A percentile compares a stretch with the other conserved stretches of the same genome.
Evolutionary conservation across 2,888 invertebrate species (phyloP).

Genomic region (Lasioglossum morio): DNA sequence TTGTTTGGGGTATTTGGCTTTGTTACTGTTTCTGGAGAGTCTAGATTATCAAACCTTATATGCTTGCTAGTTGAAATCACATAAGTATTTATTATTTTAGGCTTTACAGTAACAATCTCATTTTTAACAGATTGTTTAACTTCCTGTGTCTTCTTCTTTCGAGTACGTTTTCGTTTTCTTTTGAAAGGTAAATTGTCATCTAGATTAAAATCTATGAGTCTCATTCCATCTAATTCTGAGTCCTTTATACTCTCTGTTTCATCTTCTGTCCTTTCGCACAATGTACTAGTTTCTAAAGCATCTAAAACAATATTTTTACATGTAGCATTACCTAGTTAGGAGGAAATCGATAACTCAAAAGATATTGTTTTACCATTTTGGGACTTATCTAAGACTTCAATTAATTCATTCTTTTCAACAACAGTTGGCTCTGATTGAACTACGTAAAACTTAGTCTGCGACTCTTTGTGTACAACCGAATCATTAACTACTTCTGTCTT

Average conservation of each 20-base stretch:
- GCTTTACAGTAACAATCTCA: constrained; percentile 65
- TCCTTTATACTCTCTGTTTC: constrained; percentile 42
- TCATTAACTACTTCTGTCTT: background rate
- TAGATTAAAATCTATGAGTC: constrained; percentile 47
- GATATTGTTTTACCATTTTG: background rate
- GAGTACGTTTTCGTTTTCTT: constrained; percentile 70
- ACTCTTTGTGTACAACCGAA: constrained; percentile 16
- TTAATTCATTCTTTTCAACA: background rate
- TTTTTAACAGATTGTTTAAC: background rate
- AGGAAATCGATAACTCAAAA: background rate
- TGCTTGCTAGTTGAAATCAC: constrained; percentile 74
- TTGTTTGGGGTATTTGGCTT: constrained; percentile 14
- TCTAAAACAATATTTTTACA: constrained; percentile 3
- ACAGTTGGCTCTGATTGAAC: background rate
- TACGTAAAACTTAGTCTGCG: background rate
- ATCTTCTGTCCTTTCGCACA: constrained; percentile 62
- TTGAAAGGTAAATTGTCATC: constrained; percentile 51
- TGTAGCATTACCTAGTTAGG: background rate
- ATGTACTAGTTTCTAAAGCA: constrained; percentile 32
- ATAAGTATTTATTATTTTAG: constrained; percentile 71
- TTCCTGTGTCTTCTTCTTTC: constrained; percentile 42
- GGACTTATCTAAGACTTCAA: background rate
- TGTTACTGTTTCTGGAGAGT: constrained; percentile 50
- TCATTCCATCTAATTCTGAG: constrained; percentile 58
- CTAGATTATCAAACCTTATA: constrained; percentile 73